Evolutionary conservation across 2,888 invertebrate genomes (phyloP).

Genomic region (Lasioglossum leucozonium): DNA sequence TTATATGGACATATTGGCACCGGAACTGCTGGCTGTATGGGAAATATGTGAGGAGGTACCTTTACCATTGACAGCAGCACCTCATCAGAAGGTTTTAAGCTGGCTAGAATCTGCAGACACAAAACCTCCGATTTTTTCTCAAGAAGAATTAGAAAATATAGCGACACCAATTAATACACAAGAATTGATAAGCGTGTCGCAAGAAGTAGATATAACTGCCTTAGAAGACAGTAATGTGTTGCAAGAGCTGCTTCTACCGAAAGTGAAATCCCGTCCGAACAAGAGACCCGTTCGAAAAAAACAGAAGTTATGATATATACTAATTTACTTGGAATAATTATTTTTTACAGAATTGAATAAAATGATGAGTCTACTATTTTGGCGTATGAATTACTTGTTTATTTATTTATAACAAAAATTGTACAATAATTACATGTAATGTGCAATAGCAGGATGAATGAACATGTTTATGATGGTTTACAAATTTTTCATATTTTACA

Average conservation of each 20-base stretch:
- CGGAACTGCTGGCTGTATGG: constrained; percentile 80
- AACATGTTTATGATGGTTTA: constrained; percentile 48
- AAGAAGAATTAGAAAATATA: constrained; percentile 57
- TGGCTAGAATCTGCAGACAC: constrained; percentile 77
- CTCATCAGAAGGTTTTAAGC: constrained; percentile 79
- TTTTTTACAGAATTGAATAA: constrained; percentile 26
- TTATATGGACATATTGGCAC: constrained; percentile 80
- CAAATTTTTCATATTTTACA: constrained; percentile 49
- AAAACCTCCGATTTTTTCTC: constrained; percentile 38
- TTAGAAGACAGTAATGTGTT: constrained; percentile 65
- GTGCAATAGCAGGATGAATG: constrained; percentile 45
- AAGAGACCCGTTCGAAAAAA: constrained; percentile 25
- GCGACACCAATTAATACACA: constrained; percentile 71
- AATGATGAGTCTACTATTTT: constrained; percentile 14
- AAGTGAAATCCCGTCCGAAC: constrained; percentile 65
- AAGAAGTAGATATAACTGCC: constrained; percentile 64
- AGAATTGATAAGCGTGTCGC: constrained; percentile 77
- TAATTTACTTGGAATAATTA: background rate
- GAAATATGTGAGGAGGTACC: constrained; percentile 76
- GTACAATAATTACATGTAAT: constrained; percentile 58
- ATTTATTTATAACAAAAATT: constrained; percentile 70
- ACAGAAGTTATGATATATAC: background rate
- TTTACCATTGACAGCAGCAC: constrained; percentile 67
- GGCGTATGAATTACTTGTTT: constrained; percentile 52
- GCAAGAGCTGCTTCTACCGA: constrained; percentile 74